phyloP scores from a whole-genome alignment of 2,113 vertebrate species.

The Sturnus vulgaris region DNA sequence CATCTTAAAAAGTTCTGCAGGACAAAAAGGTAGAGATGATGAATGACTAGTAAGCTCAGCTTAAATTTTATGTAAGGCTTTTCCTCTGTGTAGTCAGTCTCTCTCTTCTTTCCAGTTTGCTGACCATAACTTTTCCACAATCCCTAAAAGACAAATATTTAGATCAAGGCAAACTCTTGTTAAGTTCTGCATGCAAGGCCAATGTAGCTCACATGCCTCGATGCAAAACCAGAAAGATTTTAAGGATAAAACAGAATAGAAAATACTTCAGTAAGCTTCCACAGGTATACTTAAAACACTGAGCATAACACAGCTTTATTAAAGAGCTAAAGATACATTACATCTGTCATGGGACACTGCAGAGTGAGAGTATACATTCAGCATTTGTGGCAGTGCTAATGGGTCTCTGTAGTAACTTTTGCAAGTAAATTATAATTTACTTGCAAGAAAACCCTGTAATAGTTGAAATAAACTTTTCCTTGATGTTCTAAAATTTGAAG shows the following conservation, averaged over 20 bases:
- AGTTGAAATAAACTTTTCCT: not conserved
- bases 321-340: not conserved
- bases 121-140: not conserved
- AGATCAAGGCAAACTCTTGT: not conserved
- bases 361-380: not conserved
- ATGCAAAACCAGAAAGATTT: not conserved
- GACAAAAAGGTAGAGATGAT: not conserved
- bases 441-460: rapidly evolving
- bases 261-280: not conserved
- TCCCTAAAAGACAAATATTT: not conserved
- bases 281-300: not conserved
- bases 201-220: rapidly evolving
- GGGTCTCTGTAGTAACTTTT: not conserved
- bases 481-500: not conserved
- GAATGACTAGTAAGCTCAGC: not conserved
- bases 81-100: not conserved
- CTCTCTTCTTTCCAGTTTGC: not conserved
- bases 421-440: not conserved
- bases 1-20: not conserved
- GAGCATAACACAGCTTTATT: not conserved
- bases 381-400: not conserved
- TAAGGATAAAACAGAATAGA: not conserved
- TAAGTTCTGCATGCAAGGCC: not conserved
- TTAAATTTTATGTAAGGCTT: not conserved
- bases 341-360: not conserved